These are phyloP conservation scores for Syngnathus rostellatus DNA, from an alignment of 2,797 vertebrate genomes.

Conservation along the genomic window DNA sequence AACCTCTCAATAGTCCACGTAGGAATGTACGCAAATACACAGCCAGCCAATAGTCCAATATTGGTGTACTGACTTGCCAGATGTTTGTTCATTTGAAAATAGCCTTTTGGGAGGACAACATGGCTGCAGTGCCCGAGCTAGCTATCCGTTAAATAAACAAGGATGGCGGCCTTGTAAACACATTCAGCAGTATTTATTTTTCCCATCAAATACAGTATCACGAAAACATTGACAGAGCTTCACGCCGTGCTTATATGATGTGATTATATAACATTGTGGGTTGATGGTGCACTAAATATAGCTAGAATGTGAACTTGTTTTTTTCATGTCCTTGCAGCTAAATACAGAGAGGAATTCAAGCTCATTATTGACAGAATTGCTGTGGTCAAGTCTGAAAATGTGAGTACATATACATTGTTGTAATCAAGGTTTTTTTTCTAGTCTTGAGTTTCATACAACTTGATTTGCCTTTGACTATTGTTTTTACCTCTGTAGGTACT, in stretches of 20 bases:
- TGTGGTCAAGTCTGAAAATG: slow-evolving; percentile 73
- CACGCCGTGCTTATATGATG: not conserved
- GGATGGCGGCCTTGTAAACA: too few species aligned
- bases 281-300: not conserved
- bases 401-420: slow-evolving; percentile 47
- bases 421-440: not conserved
- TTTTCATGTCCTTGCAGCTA: slow-evolving; percentile 57
- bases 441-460: too few species aligned
- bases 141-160: not conserved
- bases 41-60: not conserved
- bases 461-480: too few species aligned
- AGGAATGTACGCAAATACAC: not conserved
- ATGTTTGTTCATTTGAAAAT: not conserved
- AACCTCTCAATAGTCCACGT: slow-evolving; percentile 26
- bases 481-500: not conserved
- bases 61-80: not conserved
- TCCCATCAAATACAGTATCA: too few species aligned
- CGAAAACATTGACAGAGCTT: not conserved
- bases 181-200: too few species aligned
- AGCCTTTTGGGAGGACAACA: not conserved
- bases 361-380: slow-evolving; percentile 72
- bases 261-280: slow-evolving; percentile 5
- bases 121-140: not conserved
- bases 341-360: slow-evolving; percentile 79
- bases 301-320: slow-evolving; percentile 13